These are phyloP conservation scores for Morbakka virulenta DNA, from an alignment of 30 jellyfish, hydroid and myxozoan genomes.

Conservation along the genomic window DNA sequence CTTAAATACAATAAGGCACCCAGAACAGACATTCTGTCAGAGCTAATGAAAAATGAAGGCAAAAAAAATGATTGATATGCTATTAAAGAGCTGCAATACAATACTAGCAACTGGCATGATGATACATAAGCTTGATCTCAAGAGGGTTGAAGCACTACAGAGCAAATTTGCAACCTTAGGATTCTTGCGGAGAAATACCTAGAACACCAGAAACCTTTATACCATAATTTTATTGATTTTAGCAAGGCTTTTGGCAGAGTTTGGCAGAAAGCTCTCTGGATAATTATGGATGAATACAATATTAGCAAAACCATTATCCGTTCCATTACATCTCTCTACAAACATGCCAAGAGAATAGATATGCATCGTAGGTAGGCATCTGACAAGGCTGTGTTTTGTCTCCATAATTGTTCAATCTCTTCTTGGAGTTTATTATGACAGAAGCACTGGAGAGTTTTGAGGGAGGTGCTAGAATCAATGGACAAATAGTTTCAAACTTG, in stretches of 20 bases:
- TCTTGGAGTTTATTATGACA: background rate
- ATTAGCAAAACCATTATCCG: background rate
- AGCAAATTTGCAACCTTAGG: background rate
- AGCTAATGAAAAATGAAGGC: no score
- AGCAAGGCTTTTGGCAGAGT: background rate
- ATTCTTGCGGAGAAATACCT: background rate
- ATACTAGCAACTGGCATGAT: no score
- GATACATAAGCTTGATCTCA: no score
- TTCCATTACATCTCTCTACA: background rate
- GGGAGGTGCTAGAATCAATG: background rate
- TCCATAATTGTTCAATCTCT: background rate
- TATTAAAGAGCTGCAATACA: no score
- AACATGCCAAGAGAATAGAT: background rate
- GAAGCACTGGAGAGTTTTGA: background rate
- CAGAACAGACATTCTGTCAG: no score
- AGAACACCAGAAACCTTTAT: background rate
- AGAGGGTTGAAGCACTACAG: background rate
- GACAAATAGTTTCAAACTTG: background rate
- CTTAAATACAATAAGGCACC: no score
- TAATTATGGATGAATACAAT: background rate
- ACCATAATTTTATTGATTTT: background rate
- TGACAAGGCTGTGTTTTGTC: background rate
- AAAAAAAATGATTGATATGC: no score
- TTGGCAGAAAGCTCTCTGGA: background rate
- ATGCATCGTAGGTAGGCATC: background rate